phyloP scores from a whole-genome alignment of 2,888 invertebrate species.

The Poecilus cupreus region DNA sequence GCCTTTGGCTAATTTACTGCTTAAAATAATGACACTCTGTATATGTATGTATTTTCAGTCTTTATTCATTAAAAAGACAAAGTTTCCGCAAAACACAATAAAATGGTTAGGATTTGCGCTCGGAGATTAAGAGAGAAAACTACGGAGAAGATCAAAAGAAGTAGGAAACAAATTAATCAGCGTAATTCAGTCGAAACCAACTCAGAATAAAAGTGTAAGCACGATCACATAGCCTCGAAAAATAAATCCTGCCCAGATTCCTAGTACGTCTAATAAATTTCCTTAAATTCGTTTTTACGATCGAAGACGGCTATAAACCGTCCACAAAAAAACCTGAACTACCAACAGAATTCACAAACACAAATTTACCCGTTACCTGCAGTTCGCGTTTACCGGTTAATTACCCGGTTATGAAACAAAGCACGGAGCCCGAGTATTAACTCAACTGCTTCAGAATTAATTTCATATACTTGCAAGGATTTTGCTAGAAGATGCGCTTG shows the following conservation, averaged over 20 bases:
- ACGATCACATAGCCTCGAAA: neutral
- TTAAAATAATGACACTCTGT: too few species aligned
- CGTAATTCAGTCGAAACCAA: constrained; percentile 6
- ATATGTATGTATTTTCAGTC: too few species aligned
- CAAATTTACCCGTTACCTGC: constrained; percentile 39
- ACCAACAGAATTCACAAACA: constrained; percentile 29
- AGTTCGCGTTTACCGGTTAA: constrained; percentile 29
- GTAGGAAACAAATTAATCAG: constrained; percentile 17
- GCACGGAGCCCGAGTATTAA: neutral
- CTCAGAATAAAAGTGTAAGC: constrained; percentile 14
- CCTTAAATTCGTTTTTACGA: constrained; percentile 43
- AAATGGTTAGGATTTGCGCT: too few species aligned
- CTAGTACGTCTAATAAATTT: constrained; percentile 35
- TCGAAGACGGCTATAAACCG: constrained; percentile 37
- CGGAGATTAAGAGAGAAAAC: too few species aligned
- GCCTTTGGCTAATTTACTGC: too few species aligned
- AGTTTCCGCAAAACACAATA: too few species aligned
- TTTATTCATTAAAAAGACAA: too few species aligned
- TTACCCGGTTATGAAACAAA: constrained; percentile 34
- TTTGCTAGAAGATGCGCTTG: neutral
- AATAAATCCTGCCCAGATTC: constrained; percentile 34
- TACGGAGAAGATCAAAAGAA: too few species aligned
- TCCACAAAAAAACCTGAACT: constrained; percentile 34
- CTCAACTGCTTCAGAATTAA: constrained; percentile 18
- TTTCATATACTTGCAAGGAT: neutral